Evolutionary conservation across 2,888 invertebrate species (phyloP).

Genomic region (Agrenia bidenticulata): DNA sequence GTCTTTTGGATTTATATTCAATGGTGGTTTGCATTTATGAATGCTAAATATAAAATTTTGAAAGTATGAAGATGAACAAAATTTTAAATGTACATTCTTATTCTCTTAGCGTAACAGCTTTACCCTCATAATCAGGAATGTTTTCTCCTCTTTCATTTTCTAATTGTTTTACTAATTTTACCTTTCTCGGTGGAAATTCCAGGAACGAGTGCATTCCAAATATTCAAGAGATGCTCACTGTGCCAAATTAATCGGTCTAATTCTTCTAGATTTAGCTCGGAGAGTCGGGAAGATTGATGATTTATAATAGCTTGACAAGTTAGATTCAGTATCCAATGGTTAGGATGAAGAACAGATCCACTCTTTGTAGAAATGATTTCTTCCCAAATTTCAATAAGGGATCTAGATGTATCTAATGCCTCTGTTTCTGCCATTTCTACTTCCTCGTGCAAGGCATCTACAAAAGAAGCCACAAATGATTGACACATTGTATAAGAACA

Average conservation of each 20-base stretch:
- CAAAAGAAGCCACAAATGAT: slow-evolving; percentile 59
- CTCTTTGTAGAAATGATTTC: slow-evolving; percentile 66
- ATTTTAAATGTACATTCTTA: neutral
- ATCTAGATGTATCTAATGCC: slow-evolving; percentile 67
- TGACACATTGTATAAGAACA: slow-evolving; percentile 65
- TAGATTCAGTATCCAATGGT: slow-evolving; percentile 56
- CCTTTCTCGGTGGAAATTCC: slow-evolving; percentile 43
- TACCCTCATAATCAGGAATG: neutral
- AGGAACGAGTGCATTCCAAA: slow-evolving; percentile 35
- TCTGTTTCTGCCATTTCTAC: slow-evolving; percentile 60
- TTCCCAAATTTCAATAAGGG: slow-evolving; percentile 67
- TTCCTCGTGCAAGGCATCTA: slow-evolving; percentile 38
- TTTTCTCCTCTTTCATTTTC: neutral
- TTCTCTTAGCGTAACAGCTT: neutral
- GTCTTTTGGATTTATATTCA: neutral
- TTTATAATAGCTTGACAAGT: slow-evolving; percentile 32
- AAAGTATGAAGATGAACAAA: neutral
- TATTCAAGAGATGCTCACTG: slow-evolving; percentile 34
- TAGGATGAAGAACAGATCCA: slow-evolving; percentile 63
- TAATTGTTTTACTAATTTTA: neutral
- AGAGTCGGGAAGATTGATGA: slow-evolving; percentile 21
- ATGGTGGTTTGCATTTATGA: neutral
- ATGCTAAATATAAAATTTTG: slow-evolving; percentile 3
- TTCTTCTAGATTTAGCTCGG: slow-evolving; percentile 22
- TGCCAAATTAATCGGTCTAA: slow-evolving; percentile 26